Conservation (phyloP, 2,113 vertebrate genomes). For the Heterotis niloticus region DNA sequence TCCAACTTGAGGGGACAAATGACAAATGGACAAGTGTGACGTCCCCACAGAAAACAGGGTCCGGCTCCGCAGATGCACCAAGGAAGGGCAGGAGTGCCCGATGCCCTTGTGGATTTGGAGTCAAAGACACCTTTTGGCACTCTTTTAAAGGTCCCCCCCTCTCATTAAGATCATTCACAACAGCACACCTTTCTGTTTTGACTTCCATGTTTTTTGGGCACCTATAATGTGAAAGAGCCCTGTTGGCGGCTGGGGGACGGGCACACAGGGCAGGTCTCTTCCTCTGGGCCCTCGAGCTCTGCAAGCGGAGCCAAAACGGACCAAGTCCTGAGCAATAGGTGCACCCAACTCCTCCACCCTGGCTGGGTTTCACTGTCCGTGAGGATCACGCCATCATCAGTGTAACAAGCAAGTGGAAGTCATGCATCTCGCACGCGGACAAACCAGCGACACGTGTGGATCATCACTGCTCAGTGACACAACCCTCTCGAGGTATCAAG, state of each 20-base stretch:
- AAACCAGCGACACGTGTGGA: too few species aligned
- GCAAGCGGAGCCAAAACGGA: too few species aligned
- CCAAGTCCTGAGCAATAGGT: too few species aligned
- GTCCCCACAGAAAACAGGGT: slow-evolving; percentile 43
- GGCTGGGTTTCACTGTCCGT: too few species aligned
- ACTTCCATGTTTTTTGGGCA: slow-evolving; percentile 53
- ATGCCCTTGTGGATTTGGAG: neutral
- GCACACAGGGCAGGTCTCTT: slow-evolving; percentile 17
- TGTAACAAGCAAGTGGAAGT: too few species aligned
- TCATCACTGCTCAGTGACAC: too few species aligned
- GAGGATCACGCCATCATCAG: too few species aligned
- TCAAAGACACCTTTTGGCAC: slow-evolving; percentile 6
- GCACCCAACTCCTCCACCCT: too few species aligned
- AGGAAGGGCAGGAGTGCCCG: neutral
- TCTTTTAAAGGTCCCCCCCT: neutral
- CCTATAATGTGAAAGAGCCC: slow-evolving; percentile 69
- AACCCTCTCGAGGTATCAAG: too few species aligned
- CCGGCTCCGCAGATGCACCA: neutral
- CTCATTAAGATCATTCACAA: slow-evolving; percentile 23
- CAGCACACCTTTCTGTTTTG: slow-evolving; percentile 39
- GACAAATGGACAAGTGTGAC: slow-evolving; percentile 18
- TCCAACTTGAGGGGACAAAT: too few species aligned
- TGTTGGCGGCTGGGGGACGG: slow-evolving; percentile 31
- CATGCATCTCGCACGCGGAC: too few species aligned
- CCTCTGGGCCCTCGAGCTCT: neutral